Evolutionary conservation across 2,797 vertebrate genomes (phyloP), one percentile per base, ranked within the genome.

Genomic region (Sternarchorhynchus goeldii): DNA sequence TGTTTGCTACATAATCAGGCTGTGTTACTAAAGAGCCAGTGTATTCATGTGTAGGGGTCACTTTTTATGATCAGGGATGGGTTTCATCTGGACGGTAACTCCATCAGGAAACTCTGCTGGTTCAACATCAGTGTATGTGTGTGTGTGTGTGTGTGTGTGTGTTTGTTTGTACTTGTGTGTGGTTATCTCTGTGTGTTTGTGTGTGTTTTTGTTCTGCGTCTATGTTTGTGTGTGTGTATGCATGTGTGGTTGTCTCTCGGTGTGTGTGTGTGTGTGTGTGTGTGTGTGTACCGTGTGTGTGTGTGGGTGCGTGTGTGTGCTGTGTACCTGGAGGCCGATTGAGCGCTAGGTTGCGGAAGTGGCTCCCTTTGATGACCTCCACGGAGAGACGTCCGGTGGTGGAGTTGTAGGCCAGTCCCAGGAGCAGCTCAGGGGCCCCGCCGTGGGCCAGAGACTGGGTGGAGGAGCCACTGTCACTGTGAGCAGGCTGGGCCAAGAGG

Each of bases 301-400:
- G 10, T 41, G 39, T 6, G 39, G 6, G 39, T 41, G 39, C 6
- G 6, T 41, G 8, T 50, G 45, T 50, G 45, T 50, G 45, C 8
- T 50, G 45, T 50, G 45, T 87, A 99, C 97, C 97, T 84, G 97
- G 97, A 3, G 96, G 95, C 85, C 94, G 92, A 91, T 93, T 97
- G 88, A 96, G 85, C n/a, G 97, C 94, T 6, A 97, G 94, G 91
- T 98, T 99, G 83, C 95, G 94, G 93, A 99, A 98, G 91, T 98
- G 97, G 84, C 97, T 99, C 77, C 97, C 97, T 93, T 98, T 99
- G 92, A 98, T 95, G 88, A 99, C 90, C 92, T 99, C 96, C 87
- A 98, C 96, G 12, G 97, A 95, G 91, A 99, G 94, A 78, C 96
- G 94, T 57, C 97, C 97, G 0, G 97, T 99, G 69, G 95, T 97